A percentile compares a stretch with the other conserved stretches of the same genome.
phyloP scores from a whole-genome alignment of 2,113 vertebrate species.

The Mormoops blainvillei region DNA sequence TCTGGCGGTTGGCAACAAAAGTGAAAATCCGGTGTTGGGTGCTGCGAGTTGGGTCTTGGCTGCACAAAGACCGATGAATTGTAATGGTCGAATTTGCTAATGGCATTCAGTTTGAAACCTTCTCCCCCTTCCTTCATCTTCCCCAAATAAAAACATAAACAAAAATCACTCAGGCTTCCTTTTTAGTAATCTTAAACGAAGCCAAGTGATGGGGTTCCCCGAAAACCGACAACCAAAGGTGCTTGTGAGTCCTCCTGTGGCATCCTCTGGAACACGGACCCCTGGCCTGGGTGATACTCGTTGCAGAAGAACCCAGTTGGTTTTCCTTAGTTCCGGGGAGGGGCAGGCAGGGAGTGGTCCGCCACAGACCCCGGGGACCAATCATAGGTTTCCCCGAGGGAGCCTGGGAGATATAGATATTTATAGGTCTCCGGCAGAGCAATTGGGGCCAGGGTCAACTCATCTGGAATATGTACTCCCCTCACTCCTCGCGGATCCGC shows the following conservation, averaged over 20 bases:
- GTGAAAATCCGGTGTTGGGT: background rate
- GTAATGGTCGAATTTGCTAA: background rate
- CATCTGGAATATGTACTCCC: background rate
- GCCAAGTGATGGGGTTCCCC: background rate
- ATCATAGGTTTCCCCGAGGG: background rate
- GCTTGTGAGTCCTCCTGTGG: background rate
- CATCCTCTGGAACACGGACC: background rate
- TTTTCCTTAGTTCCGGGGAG: background rate
- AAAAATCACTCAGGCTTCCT: background rate
- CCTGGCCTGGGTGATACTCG: background rate
- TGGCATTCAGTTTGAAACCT: background rate
- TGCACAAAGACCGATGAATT: slow-evolving; percentile 37
- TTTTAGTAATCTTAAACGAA: background rate
- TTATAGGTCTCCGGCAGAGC: background rate
- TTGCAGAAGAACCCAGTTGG: background rate
- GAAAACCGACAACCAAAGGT: background rate
- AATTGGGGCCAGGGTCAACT: background rate
- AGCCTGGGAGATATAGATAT: background rate
- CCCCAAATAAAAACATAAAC: slow-evolving; percentile 10
- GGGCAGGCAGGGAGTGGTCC: background rate
- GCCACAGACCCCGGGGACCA: background rate
- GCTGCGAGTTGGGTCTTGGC: background rate
- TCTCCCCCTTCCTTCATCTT: background rate
- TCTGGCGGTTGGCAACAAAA: background rate
- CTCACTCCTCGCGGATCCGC: background rate